Conservation (phyloP, 2,797 vertebrate genomes). For the Sebastes baramenuke region DNA sequence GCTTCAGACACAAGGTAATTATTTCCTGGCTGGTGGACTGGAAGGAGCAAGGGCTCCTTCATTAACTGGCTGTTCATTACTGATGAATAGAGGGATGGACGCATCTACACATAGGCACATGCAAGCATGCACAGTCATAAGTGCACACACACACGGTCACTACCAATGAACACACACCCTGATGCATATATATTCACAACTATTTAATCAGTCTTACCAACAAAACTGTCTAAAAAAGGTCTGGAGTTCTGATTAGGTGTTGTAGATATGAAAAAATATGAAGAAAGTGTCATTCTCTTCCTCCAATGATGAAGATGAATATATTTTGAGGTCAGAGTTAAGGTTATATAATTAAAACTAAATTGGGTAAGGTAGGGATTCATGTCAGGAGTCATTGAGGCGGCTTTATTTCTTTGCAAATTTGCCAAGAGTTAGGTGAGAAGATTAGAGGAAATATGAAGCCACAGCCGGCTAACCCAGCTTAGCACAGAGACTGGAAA, state of each 20-base stretch:
- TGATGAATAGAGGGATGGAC: conserved; percentile 61
- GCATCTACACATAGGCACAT: conserved; percentile 27
- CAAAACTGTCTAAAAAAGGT: conserved; percentile 4
- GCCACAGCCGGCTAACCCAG: too few relatives aligned
- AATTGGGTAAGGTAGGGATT: neutral
- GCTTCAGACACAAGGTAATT: conserved; percentile 81
- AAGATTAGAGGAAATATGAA: neutral
- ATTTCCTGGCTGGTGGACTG: conserved; percentile 77
- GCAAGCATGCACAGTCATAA: neutral
- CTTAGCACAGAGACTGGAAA: neutral
- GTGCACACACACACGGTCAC: neutral
- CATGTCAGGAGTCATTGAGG: neutral
- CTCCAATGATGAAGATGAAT: conserved; percentile 27
- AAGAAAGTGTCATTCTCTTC: conserved; percentile 12
- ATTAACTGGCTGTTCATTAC: conserved; percentile 80
- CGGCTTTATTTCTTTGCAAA: neutral
- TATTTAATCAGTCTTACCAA: conserved; percentile 19
- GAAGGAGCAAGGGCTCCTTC: conserved; percentile 75
- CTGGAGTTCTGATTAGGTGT: conserved; percentile 30
- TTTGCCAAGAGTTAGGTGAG: neutral
- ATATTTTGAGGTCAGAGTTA: conserved; percentile 9
- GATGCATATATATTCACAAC: conserved; percentile 2
- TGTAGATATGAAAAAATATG: conserved; percentile 7
- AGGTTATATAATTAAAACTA: conserved; percentile 15
- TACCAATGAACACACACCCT: neutral